These are phyloP conservation scores for Empis stercorea DNA, from an alignment of 2,888 invertebrate genomes.

Conservation along the genomic window DNA sequence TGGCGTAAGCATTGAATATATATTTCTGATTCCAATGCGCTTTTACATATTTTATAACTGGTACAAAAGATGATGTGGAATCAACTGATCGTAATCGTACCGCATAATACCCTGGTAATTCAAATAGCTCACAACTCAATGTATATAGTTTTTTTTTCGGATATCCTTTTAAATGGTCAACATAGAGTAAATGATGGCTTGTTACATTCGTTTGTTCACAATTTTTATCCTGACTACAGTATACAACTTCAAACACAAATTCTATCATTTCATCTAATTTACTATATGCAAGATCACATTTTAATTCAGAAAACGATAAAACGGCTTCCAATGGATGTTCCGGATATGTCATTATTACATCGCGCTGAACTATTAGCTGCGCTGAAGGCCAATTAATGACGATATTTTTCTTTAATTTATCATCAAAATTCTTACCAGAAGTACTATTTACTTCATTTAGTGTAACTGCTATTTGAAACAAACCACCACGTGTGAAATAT, in stretches of 20 bases:
- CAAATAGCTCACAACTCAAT: slow-evolving; percentile 66
- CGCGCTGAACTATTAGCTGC: slow-evolving; percentile 56
- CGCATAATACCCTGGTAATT: slow-evolving; percentile 70
- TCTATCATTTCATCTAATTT: slow-evolving; percentile 43
- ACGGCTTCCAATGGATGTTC: slow-evolving; percentile 59
- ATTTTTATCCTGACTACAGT: slow-evolving; percentile 62
- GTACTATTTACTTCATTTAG: slow-evolving; percentile 14
- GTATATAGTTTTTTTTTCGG: slow-evolving; percentile 55
- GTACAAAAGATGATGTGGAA: slow-evolving; percentile 47
- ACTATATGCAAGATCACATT: slow-evolving; percentile 40
- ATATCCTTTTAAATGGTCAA: slow-evolving; percentile 61
- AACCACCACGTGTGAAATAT: slow-evolving; percentile 59
- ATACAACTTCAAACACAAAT: slow-evolving; percentile 66
- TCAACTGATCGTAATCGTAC: slow-evolving; percentile 56
- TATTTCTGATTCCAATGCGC: slow-evolving; percentile 77
- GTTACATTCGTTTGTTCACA: slow-evolving; percentile 42
- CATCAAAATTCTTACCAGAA: slow-evolving; percentile 18
- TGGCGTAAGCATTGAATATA: slow-evolving; percentile 71
- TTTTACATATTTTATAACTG: slow-evolving; percentile 24
- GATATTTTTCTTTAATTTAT: slow-evolving; percentile 39
- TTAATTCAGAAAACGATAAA: slow-evolving; percentile 59
- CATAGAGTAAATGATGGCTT: slow-evolving; percentile 54
- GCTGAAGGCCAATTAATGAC: slow-evolving; percentile 76
- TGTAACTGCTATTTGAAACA: slow-evolving; percentile 39
- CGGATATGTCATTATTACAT: slow-evolving; percentile 68